Base-by-base conservation (phyloP, 2,113 vertebrate genomes). In the Callopanchax toddi region DNA sequence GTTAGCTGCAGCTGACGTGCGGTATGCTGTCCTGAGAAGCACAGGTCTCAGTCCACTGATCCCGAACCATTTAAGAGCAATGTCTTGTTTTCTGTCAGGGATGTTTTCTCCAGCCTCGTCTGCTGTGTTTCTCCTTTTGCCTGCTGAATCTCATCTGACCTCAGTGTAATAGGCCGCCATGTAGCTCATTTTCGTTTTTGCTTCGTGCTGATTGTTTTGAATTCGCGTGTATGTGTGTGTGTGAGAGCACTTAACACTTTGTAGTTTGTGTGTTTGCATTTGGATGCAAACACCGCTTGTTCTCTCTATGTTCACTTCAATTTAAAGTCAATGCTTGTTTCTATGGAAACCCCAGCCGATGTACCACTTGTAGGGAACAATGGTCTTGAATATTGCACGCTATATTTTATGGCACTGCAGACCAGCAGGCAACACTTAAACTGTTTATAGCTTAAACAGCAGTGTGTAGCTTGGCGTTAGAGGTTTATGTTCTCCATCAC, bases 281-380 rank as follows among this genome's bases (percentile, higher is more conserved):
- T 60, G 26, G 52, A 75, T 83, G 46, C 71, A 37, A 67, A 40
- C 71, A 64, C 82, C 60, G 78, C 78, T 71, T 40, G 51, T 52
- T 56, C 66, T 68, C 78, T 71, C 46, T 78, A 71, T 79, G 71
- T 76, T 81, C 76, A 50, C 76, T 86, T 79, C 62, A 80, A 80
- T 84, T 87, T 89, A 83, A 89, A 87, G 82, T 78, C 70, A 26
- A 46, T 50, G 72, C 76, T 83, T 85, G 92, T 93, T 92, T 89
- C 91, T 86, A 91, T 92, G 89, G 92, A 85, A 91, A 92, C 90
- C 60, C 76, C 73, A 43, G n/a, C 84, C 79, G 59, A 58, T 75
- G 78, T 72, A 82, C 66, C 80, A 67, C 63, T 82, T 76, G 78
- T 62, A 55, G 69, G 70, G 73, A 81, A 85, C 86, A 81, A 86